These are phyloP conservation scores for Epicampocera succincta DNA, from an alignment of 2,888 invertebrate genomes.

Conservation along the genomic window DNA sequence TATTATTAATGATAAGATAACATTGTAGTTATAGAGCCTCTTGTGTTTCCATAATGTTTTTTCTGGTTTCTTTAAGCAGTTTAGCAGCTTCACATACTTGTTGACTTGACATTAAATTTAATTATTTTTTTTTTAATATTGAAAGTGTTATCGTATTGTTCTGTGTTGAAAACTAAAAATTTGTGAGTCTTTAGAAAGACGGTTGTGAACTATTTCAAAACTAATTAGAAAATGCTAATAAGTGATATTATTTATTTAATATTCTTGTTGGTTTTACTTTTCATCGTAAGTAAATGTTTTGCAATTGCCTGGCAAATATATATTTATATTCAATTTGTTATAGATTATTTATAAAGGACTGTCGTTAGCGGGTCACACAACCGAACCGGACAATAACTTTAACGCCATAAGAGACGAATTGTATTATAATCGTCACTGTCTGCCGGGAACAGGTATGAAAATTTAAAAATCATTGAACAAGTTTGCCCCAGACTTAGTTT, in stretches of 20 bases:
- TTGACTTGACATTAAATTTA: too few species aligned
- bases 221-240: constrained; percentile 69
- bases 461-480: neutral
- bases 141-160: neutral
- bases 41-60: constrained; percentile 13
- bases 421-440: constrained; percentile 56
- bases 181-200: neutral
- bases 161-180: too few species aligned
- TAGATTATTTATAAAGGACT: constrained; percentile 71
- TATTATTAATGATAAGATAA: constrained; percentile 61
- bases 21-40: constrained; percentile 9
- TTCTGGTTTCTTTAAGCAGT: neutral
- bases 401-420: constrained; percentile 45
- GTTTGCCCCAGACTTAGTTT: too few species aligned
- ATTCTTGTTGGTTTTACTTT: constrained; percentile 72
- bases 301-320: neutral
- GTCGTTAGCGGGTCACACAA: constrained; percentile 30
- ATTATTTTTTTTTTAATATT: too few species aligned
- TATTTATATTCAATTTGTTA: neutral
- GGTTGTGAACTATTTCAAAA: neutral
- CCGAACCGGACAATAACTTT: constrained; percentile 42
- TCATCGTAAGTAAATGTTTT: constrained; percentile 74
- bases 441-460: constrained; percentile 60
- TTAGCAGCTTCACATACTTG: too few species aligned
- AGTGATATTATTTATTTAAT: constrained; percentile 74